These are phyloP conservation scores for Drosophila melanosoma DNA, from an alignment of 2,888 invertebrate species.

Conservation along the genomic window DNA sequence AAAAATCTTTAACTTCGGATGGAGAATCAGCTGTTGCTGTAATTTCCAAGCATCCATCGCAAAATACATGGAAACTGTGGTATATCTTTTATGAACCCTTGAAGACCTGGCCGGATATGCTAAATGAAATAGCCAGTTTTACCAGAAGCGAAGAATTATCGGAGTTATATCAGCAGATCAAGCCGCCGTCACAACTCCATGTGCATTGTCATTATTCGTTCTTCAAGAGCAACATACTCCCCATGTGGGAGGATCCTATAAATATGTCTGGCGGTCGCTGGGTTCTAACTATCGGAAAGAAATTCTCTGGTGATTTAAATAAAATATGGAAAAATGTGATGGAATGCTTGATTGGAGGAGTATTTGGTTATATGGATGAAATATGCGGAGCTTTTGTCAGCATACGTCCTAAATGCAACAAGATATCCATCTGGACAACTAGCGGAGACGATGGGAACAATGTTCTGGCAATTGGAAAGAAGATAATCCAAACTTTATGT, in stretches of 20 bases:
- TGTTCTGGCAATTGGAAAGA: background rate
- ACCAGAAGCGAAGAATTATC: background rate
- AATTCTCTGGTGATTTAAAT: background rate
- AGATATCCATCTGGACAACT: constrained; percentile 1
- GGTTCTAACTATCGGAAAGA: background rate
- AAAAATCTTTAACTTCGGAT: background rate
- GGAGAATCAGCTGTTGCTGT: too few relatives aligned
- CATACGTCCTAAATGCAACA: background rate
- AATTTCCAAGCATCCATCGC: background rate
- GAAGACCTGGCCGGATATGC: constrained; percentile 3
- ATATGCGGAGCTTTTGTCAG: constrained; percentile 6
- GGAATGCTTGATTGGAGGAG: background rate
- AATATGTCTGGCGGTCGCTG: constrained; percentile 6
- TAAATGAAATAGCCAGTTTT: background rate
- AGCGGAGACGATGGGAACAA: too few relatives aligned
- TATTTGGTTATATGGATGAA: background rate
- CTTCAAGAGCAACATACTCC: constrained; percentile 7
- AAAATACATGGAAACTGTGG: constrained; percentile 1
- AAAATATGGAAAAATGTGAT: background rate
- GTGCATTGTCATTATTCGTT: background rate
- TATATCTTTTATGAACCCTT: background rate
- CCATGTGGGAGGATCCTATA: constrained; percentile 4
- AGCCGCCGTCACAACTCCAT: background rate
- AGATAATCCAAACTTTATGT: background rate
- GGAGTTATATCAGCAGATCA: background rate